Conservation (phyloP, 2,888 invertebrate species). For the Deilephila elpenor region DNA sequence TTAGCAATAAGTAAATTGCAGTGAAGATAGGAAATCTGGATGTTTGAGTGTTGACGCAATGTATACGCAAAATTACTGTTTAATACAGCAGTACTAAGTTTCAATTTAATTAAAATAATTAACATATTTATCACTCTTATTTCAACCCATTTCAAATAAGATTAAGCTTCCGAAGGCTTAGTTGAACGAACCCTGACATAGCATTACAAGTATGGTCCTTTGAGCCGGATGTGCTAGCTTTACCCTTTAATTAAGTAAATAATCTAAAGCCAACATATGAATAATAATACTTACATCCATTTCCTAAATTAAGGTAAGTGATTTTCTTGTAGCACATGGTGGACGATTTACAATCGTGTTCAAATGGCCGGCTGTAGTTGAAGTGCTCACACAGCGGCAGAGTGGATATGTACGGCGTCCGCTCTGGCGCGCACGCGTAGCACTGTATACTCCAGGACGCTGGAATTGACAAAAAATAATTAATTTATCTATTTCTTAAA, state of each 20-base stretch:
- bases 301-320: slow-evolving; percentile 83
- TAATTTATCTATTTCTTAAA: not conserved
- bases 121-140: no score
- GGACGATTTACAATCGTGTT: slow-evolving; percentile 88
- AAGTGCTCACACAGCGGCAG: slow-evolving; percentile 88
- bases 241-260: no score
- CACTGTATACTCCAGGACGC: slow-evolving; percentile 63
- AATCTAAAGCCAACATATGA: not conserved
- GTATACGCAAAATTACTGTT: not conserved
- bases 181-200: no score
- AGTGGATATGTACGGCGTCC: slow-evolving; percentile 36
- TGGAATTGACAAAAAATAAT: slow-evolving; percentile 47
- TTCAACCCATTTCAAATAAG: no score
- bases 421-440: slow-evolving; percentile 62
- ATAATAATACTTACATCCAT: slow-evolving; percentile 81
- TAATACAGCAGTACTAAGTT: not conserved
- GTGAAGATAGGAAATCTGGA: not conserved
- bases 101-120: no score
- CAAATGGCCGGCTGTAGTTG: slow-evolving; percentile 85
- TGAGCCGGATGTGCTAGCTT: no score
- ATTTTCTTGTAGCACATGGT: slow-evolving; percentile 91
- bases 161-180: no score
- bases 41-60: not conserved
- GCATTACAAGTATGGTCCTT: no score
- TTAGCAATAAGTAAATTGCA: not conserved